Base-by-base conservation (phyloP, 2,113 vertebrate species). In the Cephalopholis sonnerati region DNA sequence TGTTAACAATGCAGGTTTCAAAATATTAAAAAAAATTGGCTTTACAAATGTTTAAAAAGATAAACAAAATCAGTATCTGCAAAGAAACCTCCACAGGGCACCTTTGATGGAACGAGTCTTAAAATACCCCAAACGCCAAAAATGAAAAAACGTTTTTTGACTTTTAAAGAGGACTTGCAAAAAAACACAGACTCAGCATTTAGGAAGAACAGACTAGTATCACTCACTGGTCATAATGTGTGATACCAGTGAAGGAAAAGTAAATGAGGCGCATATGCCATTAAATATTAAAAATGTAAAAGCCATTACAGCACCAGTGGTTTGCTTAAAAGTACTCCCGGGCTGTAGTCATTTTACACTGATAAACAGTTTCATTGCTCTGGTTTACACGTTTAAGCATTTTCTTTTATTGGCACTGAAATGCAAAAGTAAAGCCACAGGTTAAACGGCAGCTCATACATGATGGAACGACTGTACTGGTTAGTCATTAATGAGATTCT, bases 241-340 rank as follows among this genome's bases (percentile, higher is more conserved):
- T 72, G 53, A 58, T 57, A 22, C 18, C 5, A 57, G 16, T 7
- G 48, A 39, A 65, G 27, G 8, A 67, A 51, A 59, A 74, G 17
- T 39, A 67, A 74, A 72, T 48, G 39, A 65, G 50, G 50, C 24
- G 27, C n/a, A 29, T 54, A 54, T 44, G 12, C 18, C 12, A 50
- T 81, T 65, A 64, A 72, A 58, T 25, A 66, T 58, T 25, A 15
- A 32, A 73, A 36, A 36, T 24, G 0, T 46, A 72, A 57, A 81
- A 66, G 51, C 27, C n/a, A 25, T 72, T 46, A n/a, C n/a, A 32
- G 22, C 63, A 39, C 54, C 36, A 16, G 36, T 50, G 41, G 3
- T 50, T 39, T 17, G 44, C 44, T 24, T 62, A 55, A 57, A 44
- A 57, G 7, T 44, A 72, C 5, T 72, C 36, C 32, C 20, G 53